A percentile compares a stretch with the other conserved stretches of the same genome.
phyloP scores from a whole-genome alignment of 2,113 vertebrate species.

The Pseudopipra pipra region DNA sequence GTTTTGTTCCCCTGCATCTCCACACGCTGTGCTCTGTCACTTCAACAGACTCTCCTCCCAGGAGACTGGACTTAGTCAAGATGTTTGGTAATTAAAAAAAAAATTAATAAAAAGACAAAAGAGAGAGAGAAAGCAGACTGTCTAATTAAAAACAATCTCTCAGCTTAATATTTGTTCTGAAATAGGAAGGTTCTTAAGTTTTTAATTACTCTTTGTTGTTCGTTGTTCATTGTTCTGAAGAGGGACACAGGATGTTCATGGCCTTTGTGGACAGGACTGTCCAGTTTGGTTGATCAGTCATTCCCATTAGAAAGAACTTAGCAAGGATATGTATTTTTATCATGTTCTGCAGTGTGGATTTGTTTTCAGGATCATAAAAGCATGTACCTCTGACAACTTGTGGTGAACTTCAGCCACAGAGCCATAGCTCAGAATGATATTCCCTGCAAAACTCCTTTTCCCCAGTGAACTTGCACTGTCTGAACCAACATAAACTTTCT shows the following conservation, averaged over 20 bases:
- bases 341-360: background rate
- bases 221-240: background rate
- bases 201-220: background rate
- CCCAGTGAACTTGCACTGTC: background rate
- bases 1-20: background rate
- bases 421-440: accelerated
- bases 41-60: background rate
- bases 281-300: background rate
- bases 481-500: background rate
- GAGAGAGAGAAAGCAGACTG: background rate
- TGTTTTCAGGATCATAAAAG: background rate
- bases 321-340: background rate
- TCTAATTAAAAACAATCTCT: background rate
- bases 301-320: background rate
- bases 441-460: background rate
- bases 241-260: background rate
- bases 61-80: background rate
- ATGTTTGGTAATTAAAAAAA: background rate
- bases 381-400: accelerated
- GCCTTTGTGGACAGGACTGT: background rate
- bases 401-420: background rate
- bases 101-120: background rate
- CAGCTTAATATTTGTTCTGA: background rate
- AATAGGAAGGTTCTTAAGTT: background rate
- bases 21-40: background rate